phyloP scores from a whole-genome alignment of 2,797 vertebrate genomes.

The Sebastes paucispinis region DNA sequence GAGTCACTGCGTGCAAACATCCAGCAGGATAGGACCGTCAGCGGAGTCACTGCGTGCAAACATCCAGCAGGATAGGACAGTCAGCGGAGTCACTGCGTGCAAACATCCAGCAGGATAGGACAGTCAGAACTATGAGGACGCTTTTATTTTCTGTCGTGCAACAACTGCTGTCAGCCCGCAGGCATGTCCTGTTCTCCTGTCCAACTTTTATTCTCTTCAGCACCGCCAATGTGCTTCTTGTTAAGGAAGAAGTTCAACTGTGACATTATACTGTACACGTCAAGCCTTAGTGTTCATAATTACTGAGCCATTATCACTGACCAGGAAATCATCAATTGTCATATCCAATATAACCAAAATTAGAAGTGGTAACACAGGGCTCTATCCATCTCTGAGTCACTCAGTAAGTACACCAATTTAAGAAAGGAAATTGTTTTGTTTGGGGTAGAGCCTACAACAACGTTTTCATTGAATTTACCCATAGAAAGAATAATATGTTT shows the following conservation, averaged over 20 bases:
- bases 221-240: background rate
- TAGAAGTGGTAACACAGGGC: background rate
- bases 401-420: background rate
- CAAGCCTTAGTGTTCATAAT: background rate
- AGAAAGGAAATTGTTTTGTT: conserved; percentile 29
- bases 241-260: background rate
- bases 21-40: background rate
- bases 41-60: background rate
- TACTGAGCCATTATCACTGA: background rate
- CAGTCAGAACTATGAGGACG: background rate
- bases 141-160: background rate
- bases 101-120: background rate
- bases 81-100: background rate
- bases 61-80: too few species aligned
- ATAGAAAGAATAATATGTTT: conserved; percentile 32
- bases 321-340: background rate
- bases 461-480: conserved; percentile 37
- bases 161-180: conserved; percentile 4
- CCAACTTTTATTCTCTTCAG: background rate
- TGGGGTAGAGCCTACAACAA: conserved; percentile 22
- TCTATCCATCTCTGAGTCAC: background rate
- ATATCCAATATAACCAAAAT: background rate
- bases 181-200: conserved; percentile 26
- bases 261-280: background rate
- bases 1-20: background rate